Base-by-base conservation (phyloP, 2,888 invertebrate genomes). In the Zeuzera pyrina region DNA sequence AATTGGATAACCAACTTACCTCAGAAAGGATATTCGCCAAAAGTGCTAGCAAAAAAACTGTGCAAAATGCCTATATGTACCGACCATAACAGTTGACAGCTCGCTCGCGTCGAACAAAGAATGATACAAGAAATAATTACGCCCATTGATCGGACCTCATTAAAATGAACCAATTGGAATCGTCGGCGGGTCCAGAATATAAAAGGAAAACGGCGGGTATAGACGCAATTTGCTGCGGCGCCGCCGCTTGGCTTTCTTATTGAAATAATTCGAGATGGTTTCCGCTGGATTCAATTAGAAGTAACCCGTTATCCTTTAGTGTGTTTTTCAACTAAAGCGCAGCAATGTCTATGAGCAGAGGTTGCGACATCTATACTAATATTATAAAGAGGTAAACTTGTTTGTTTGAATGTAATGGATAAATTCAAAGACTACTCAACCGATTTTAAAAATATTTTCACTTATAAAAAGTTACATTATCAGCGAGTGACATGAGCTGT, bases 61-160 rank as follows among this genome's bases (percentile, higher is more conserved):
- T 54, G 34, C 33, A 42, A 47, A 45, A 45, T 43, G 41, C 41
- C 49, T 48, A 48, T 47, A 26, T 16, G 30, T 6, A n/a, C 29
- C 10, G 29, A 47, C 72, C 72, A 53, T 71, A 69, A 51, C 52
- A 57, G 69, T 51, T 67, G 73, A 71, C 72, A 72, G 68, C 57
- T 59, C 55, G 63, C 64, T 66, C 56, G 64, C 69, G 69, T 55
- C 43, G 39, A 58, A 65, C 66, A 70, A 71, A 74, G 69, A 76
- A 78, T 73, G 66, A 73, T 70, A 76, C 73, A 62, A 74, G 67
- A 70, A 76, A 81, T 73, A 78, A 78, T 79, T 78, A 79, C 79
- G 78, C 78, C 78, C 78, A 76, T 78, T 77, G 73, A 78, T 76
- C 70, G 68, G 53, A 56, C 66, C 77, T 78, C 73, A 78, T 77